Conservation (phyloP, 2,797 vertebrate species). For the Geotrypetes seraphini region DNA sequence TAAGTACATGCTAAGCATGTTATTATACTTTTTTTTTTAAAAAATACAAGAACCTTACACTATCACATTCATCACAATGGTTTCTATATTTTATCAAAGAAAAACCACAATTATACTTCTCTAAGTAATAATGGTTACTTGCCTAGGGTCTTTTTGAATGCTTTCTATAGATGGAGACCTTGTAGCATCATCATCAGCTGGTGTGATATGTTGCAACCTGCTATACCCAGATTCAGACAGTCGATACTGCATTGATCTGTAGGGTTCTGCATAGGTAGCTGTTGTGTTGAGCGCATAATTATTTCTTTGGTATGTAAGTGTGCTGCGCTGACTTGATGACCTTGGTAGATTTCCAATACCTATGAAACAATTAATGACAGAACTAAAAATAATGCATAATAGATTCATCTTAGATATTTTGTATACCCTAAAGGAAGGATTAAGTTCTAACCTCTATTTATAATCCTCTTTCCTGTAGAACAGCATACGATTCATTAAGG, state of each 20-base stretch:
- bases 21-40: too few species aligned
- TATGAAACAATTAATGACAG: slow-evolving; percentile 32
- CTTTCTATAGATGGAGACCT: slow-evolving; percentile 94
- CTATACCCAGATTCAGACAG: slow-evolving; percentile 65
- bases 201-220: slow-evolving; percentile 49
- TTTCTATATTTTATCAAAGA: too few species aligned
- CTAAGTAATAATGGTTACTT: slow-evolving; percentile 44
- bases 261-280: slow-evolving; percentile 76
- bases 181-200: slow-evolving; percentile 72
- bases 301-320: slow-evolving; percentile 92
- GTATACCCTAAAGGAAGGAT: too few species aligned
- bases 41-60: too few species aligned
- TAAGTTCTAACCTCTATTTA: too few species aligned
- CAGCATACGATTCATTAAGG: too few species aligned
- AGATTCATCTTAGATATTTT: too few species aligned
- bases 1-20: too few species aligned
- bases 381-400: not conserved
- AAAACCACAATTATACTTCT: too few species aligned
- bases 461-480: too few species aligned
- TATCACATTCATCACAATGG: too few species aligned
- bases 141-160: slow-evolving; percentile 96
- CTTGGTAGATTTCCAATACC: slow-evolving; percentile 87
- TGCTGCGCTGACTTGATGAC: slow-evolving; percentile 85
- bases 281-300: slow-evolving; percentile 72
- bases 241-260: slow-evolving; percentile 68